Base-by-base conservation (phyloP, 2,888 invertebrate genomes). In the Meganola albula region DNA sequence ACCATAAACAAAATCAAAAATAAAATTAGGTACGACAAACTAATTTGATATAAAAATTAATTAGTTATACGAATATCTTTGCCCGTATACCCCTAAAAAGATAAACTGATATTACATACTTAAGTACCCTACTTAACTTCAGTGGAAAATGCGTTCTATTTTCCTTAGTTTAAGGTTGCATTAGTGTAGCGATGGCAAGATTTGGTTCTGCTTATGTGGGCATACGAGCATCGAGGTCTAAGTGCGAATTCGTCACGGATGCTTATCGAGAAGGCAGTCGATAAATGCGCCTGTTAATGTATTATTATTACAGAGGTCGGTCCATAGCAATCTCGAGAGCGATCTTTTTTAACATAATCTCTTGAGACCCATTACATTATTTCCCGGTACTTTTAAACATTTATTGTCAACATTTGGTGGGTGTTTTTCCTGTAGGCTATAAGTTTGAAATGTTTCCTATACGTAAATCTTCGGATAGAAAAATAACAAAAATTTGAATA, bases 221-320 rank as follows among this genome's bases (percentile, higher is more conserved):
- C 33, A 38, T 48, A 33, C 22, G 38, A 44, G 56, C 31, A 34
- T 41, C 39, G 56, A 29, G 40, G 39, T 35, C 31, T 39, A 41
- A 74, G 72, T 76, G 82, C 74, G 64, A 82, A 84, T 84, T 83
- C 82, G 84, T 84, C 83, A 82, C 82, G 83, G 82, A 73, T 79
- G 77, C 74, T 84, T 85, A 84, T 84, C 84, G 79, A 69, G 66
- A 58, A 73, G 67, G 73, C 78, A 74, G 63, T 66, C 77, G 82
- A 82, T 84, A 82, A 79, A 82, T 70, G 72, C 75, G 69, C 74
- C 53, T 73, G 75, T 71, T 74, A 74, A 80, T 76, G 67, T 78
- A 77, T 80, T 79, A 78, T 79, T 78, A 79, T 78, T 76, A 76
- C 70, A 67, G 74, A 68, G 64, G 65, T 60, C 61, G 64, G 65